These are phyloP conservation scores for Scalopus aquaticus DNA, from an alignment of 2,113 vertebrate genomes.

Conservation along the genomic window DNA sequence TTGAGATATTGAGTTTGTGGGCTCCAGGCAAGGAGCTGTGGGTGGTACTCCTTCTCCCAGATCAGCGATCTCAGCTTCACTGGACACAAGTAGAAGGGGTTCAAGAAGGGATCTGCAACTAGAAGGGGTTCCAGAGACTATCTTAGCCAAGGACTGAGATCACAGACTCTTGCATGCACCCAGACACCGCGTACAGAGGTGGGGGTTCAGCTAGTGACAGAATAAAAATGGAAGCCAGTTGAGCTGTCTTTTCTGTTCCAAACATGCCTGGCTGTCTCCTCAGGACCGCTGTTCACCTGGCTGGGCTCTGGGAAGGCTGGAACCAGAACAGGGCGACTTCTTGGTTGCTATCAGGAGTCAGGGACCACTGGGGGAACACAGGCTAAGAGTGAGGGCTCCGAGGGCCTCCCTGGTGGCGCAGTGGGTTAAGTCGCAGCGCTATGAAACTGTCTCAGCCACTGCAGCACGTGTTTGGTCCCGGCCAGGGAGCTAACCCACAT, in stretches of 20 bases:
- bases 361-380: neutral
- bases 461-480: too few species aligned
- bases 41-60: neutral
- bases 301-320: neutral
- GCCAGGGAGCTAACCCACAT: too few species aligned
- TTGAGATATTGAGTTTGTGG: neutral
- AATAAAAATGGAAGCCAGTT: neutral
- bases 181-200: neutral
- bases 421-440: too few species aligned
- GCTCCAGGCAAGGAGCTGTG: neutral
- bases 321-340: neutral
- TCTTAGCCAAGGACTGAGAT: neutral
- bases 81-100: neutral
- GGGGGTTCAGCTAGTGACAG: fast-evolving
- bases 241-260: neutral
- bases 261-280: neutral
- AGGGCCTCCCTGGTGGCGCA: too few species aligned
- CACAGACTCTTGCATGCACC: neutral
- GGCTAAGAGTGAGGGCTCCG: neutral
- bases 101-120: neutral
- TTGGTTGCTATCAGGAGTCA: too few species aligned
- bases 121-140: neutral
- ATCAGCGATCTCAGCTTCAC: neutral
- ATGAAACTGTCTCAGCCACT: too few species aligned
- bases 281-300: fast-evolving